Evolutionary conservation across 2,113 vertebrate genomes (phyloP).

Genomic region (Rana temporaria): DNA sequence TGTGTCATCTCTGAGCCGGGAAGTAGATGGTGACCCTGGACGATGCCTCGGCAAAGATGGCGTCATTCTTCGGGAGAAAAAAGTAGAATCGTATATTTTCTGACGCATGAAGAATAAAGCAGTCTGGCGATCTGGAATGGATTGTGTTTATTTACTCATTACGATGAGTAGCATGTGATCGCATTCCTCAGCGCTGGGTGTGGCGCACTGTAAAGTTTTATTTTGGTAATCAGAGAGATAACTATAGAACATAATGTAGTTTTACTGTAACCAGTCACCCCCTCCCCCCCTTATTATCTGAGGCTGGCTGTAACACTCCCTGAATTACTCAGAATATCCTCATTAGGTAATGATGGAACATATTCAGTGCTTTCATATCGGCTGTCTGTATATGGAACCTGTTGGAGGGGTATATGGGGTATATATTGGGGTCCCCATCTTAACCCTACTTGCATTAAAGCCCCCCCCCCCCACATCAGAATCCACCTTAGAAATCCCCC

Average conservation of each 20-base stretch:
- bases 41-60: no score
- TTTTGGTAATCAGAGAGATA: not conserved
- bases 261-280: not conserved
- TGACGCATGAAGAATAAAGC: no score
- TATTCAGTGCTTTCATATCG: not conserved
- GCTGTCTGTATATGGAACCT: no score
- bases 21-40: no score
- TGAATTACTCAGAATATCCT: not conserved
- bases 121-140: not conserved
- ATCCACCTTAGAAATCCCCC: no score
- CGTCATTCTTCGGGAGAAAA: no score
- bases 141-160: not conserved
- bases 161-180: slow-evolving; percentile 8
- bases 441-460: no score
- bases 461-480: no score
- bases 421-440: no score
- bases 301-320: not conserved
- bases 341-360: not conserved
- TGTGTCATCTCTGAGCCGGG: no score
- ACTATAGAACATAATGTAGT: slow-evolving; percentile 7
- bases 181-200: slow-evolving; percentile 4
- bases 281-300: not conserved
- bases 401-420: no score
- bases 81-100: no score
- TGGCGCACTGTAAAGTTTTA: not conserved